Percentiles rank a stretch among this genome's conserved stretches.
Evolutionary conservation across 2,113 vertebrate species (phyloP).

Genomic region (pig (Sus scrofa)): DNA sequence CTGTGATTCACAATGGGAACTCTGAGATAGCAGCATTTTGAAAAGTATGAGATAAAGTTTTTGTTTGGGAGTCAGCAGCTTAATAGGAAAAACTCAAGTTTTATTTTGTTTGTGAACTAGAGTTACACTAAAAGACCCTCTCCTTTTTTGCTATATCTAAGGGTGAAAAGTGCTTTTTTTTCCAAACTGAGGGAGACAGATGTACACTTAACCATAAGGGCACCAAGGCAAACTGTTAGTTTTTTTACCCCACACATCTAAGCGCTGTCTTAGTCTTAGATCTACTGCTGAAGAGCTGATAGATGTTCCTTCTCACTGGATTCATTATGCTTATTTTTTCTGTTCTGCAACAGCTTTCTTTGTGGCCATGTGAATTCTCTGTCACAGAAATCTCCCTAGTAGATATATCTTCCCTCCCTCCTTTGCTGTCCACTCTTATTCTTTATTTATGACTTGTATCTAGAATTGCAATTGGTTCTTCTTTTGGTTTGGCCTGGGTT

Average conservation of each 20-base stretch:
- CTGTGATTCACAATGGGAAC: too few relatives aligned
- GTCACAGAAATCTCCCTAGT: not conserved
- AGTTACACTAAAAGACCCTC: not conserved
- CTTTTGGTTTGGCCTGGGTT: slow-evolving; percentile 28
- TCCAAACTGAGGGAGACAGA: not conserved
- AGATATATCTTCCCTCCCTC: not conserved
- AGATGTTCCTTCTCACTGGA: not conserved
- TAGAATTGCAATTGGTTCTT: not conserved
- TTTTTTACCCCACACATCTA: not conserved
- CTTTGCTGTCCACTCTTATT: not conserved
- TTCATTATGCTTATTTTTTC: not conserved
- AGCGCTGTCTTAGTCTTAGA: slow-evolving; percentile 23
- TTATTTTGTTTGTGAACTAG: slow-evolving; percentile 36
- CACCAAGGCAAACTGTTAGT: not conserved
- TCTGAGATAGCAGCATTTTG: not conserved
- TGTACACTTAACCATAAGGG: not conserved
- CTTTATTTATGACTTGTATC: slow-evolving; percentile 11
- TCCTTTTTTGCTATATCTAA: slow-evolving; percentile 17
- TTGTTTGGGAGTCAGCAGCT: slow-evolving; percentile 17
- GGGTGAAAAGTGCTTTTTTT: not conserved
- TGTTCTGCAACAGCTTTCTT: slow-evolving; percentile 17
- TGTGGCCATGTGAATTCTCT: slow-evolving; percentile 1
- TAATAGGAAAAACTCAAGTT: slow-evolving; percentile 12
- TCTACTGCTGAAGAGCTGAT: not conserved
- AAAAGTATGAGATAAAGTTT: not conserved